Evolutionary conservation across 2,888 invertebrate genomes (phyloP), one percentile per base, ranked within the genome.

Genomic region (Podabrus alpinus): DNA sequence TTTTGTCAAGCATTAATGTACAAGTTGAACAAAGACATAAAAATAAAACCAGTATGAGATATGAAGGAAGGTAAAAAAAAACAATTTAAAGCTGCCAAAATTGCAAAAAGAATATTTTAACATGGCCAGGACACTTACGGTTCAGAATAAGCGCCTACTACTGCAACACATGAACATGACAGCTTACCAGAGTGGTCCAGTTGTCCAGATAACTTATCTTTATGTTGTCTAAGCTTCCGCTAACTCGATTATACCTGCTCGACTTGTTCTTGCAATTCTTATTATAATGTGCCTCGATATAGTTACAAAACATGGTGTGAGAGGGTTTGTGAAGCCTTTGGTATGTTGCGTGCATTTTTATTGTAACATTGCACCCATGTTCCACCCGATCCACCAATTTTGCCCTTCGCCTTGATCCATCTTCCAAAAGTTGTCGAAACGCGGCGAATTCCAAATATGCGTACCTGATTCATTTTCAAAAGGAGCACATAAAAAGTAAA

Each of bases 271-370:
- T 76, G 79, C 80, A 79, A 79, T 79, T 79, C 79, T 81, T 81
- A 81, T 80, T 80, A 78, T 78, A 76, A 76, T 78, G 74, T 74
- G 76, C 71, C 68, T 80, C 79, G 79, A 81, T 81, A 81, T 80
- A 78, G 77, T 72, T 80, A 79, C 79, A 79, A 13, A 79, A 78
- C 75, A 77, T 75, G 79, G 79, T 76, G 74, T 73, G 72, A 76
- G 79, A 77, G 74, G 73, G 82, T 84, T 21, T 73, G 83, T 84
- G 78, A 80, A 80, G 81, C 80, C 80, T 80, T 82, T 78, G 79
- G 80, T 81, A 79, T 79, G 76, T 81, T 78, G 17, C 68, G 74
- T 77, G 72, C 72, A 72, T 77, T 74, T 77, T 77, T 77, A 76
- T 76, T 76, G 68, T 66, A 68, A 76, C 73, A 74, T 76, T 72